phyloP scores from a whole-genome alignment of 2,888 invertebrate species.

The Danaus chrysippus region DNA sequence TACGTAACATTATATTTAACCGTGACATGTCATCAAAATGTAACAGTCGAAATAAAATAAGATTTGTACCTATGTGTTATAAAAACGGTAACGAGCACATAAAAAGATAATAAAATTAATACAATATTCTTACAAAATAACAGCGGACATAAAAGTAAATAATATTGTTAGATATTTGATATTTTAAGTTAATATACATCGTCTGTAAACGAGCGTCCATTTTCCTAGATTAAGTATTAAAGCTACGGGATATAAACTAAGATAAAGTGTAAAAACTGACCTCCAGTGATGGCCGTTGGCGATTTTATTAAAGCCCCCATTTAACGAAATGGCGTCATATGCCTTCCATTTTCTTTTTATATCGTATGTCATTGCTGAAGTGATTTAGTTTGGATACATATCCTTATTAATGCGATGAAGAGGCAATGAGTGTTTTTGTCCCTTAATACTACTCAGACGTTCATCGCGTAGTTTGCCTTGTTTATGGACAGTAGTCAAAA shows the following conservation, averaged over 20 bases:
- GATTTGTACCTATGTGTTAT: neutral
- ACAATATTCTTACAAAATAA: conserved; percentile 3
- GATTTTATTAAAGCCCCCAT: conserved; percentile 36
- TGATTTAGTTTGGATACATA: conserved; percentile 18
- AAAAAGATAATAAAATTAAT: conserved; percentile 3
- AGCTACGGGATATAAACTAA: conserved; percentile 22
- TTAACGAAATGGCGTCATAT: conserved; percentile 36
- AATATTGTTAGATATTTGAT: conserved; percentile 2
- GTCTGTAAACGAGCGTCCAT: conserved; percentile 16
- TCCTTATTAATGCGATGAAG: neutral
- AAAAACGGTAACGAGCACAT: neutral
- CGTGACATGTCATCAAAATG: neutral
- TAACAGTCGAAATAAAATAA: neutral
- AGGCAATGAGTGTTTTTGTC: too few species aligned
- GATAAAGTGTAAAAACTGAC: conserved; percentile 34
- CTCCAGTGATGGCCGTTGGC: conserved; percentile 31
- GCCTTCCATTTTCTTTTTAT: conserved; percentile 33
- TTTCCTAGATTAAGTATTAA: conserved; percentile 30
- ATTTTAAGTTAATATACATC: conserved; percentile 7
- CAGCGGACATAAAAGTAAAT: conserved; percentile 1
- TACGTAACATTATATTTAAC: too few species aligned
- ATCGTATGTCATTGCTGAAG: conserved; percentile 25
- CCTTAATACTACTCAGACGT: too few species aligned
- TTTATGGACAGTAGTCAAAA: too few species aligned
- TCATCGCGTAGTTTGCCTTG: too few species aligned